A percentile compares a stretch with the other conserved stretches of the same genome.
These are phyloP conservation scores for Diarsia rubi DNA, from an alignment of 2,888 invertebrate species.

Conservation along the genomic window DNA sequence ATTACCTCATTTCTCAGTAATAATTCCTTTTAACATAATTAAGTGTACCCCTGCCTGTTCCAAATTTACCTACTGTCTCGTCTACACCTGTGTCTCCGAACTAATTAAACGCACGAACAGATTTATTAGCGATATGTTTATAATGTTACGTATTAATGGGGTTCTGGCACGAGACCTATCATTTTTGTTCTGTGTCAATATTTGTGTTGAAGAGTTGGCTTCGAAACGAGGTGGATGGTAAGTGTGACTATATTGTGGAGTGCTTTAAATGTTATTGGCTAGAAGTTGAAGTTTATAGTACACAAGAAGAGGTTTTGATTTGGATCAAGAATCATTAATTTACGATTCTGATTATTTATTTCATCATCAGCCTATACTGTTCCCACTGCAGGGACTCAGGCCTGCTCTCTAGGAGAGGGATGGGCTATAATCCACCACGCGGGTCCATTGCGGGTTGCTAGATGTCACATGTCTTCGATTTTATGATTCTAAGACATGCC, in stretches of 20 bases:
- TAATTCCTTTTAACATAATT: neutral
- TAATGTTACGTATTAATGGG: constrained; percentile 65
- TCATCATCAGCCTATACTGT: too few species aligned
- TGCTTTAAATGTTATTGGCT: neutral
- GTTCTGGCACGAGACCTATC: constrained; percentile 66
- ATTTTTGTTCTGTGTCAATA: constrained; percentile 48
- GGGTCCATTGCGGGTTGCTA: too few species aligned
- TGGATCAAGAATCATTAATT: neutral
- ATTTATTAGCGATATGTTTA: constrained; percentile 64
- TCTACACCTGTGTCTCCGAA: constrained; percentile 16
- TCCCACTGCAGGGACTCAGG: too few species aligned
- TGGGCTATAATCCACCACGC: too few species aligned
- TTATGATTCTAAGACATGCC: too few species aligned
- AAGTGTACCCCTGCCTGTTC: neutral
- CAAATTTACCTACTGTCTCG: constrained; percentile 34
- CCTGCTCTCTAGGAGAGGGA: too few species aligned
- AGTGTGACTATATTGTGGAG: constrained; percentile 1
- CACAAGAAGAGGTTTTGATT: neutral
- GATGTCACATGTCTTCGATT: too few species aligned
- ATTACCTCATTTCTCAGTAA: neutral
- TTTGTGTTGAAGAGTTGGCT: constrained; percentile 14
- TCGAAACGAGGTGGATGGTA: neutral
- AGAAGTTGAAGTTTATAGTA: neutral
- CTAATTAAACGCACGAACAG: constrained; percentile 53
- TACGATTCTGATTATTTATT: neutral